Evolutionary conservation across 2,113 vertebrate genomes (phyloP).

Genomic region (Neogale vison): DNA sequence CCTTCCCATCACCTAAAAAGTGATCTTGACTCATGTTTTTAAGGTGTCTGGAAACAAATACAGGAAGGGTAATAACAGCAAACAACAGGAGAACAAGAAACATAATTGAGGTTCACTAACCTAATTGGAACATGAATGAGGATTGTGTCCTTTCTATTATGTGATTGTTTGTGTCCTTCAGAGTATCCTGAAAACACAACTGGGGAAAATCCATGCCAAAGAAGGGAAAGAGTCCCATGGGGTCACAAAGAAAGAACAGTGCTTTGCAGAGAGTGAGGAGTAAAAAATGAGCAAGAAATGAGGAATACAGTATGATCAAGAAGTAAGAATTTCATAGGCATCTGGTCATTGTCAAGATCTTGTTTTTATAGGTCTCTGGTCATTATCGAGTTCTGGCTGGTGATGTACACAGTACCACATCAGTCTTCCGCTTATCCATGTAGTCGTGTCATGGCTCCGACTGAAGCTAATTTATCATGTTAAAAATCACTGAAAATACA

Average conservation of each 20-base stretch:
- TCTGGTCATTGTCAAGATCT: background rate
- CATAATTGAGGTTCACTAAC: constrained; percentile 33
- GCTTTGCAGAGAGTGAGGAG: background rate
- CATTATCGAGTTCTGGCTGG: background rate
- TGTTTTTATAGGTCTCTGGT: background rate
- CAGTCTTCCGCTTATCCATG: rapidly evolving
- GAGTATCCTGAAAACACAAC: constrained; percentile 72
- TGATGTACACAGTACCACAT: rapidly evolving
- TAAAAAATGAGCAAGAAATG: background rate
- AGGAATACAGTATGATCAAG: background rate
- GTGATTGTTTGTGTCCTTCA: constrained; percentile 73
- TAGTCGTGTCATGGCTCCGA: background rate
- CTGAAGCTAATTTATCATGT: background rate
- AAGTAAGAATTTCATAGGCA: background rate
- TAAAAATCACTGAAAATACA: background rate
- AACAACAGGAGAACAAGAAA: constrained; percentile 63
- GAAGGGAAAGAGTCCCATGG: constrained; percentile 25
- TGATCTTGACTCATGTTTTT: constrained; percentile 60
- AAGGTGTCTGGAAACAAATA: constrained; percentile 76
- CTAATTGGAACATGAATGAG: constrained; percentile 62
- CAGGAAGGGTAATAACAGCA: constrained; percentile 70
- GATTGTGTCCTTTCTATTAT: constrained; percentile 53
- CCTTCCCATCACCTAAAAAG: constrained; percentile 59
- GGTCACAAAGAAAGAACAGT: background rate
- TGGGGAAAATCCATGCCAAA: constrained; percentile 54